Base-by-base conservation (phyloP, 2,797 vertebrate species). In the Amblyopsis hoosieri region DNA sequence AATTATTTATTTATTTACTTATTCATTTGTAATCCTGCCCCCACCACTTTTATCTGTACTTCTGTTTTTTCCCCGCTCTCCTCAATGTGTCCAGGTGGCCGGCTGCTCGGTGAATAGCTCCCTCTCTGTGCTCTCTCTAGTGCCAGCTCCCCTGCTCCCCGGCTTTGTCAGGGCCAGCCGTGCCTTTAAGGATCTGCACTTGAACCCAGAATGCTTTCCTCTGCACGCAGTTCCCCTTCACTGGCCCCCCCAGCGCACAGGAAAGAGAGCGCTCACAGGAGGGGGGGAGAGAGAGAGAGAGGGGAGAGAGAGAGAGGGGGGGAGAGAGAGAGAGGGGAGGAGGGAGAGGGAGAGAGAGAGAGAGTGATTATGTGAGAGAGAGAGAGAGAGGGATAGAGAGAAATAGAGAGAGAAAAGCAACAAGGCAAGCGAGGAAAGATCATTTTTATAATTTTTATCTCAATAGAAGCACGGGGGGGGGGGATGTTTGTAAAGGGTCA, bases 111-210 rank as follows among this genome's bases (percentile, higher is more conserved):
- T 80, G 69, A 79, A 62, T 63, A 59, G 71, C 57, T 80, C 64
- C 72, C 82, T 83, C 73, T 83, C 75, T 83, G 74, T 73, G 62
- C 59, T 72, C 53, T 79, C 73, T 78, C 58, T 67, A 64, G 19
- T 23, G 59, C 58, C 60, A 70, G 77, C 84, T 82, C 60, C 78
- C 63, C 12, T 3, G 64, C 75, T 69, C 74, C 57, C 59, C 55
- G 68, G 70, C 64, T 85, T 86, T 85, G 83, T 83, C 70, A 55
- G 55, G 79, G 75, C 78, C 86, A 87, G 85, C 86, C 86, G 83
- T 84, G 83, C 87, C 87, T 90, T 90, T 86, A 89, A 90, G 84
- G 75, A 69, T 0, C 60, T 85, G 88, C 86, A 91, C 88, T 91
- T 91, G 90, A 91, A 89, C 86, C 85, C 83, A 29, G 76, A 85